Conservation (phyloP, 2,113 vertebrate species). For the Stegostoma tigrinum region DNA sequence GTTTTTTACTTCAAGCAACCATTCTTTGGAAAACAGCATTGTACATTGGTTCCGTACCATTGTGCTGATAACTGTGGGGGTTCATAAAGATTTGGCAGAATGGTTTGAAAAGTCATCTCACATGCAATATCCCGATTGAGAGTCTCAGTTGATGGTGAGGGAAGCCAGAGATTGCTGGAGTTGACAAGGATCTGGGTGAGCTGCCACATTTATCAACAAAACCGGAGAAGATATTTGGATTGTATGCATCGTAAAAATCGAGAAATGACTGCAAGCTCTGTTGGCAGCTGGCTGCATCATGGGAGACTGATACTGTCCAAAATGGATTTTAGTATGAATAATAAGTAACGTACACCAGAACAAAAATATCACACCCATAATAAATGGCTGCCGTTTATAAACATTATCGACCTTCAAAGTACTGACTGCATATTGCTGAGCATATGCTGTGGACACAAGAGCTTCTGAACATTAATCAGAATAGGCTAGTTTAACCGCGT, state of each 20-base stretch:
- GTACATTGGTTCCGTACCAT: background rate
- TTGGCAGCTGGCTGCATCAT: background rate
- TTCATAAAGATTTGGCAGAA: background rate
- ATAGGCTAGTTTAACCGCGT: background rate
- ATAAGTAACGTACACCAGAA: background rate
- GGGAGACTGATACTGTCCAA: background rate
- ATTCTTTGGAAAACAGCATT: background rate
- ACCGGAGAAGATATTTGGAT: background rate
- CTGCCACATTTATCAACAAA: background rate
- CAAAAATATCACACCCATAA: background rate
- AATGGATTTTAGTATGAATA: background rate
- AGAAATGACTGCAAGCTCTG: background rate
- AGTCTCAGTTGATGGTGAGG: background rate
- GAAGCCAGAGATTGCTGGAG: background rate
- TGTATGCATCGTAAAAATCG: background rate
- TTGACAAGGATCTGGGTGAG: background rate
- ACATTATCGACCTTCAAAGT: background rate
- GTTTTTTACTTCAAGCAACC: background rate
- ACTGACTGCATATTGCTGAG: background rate
- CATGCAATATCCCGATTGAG: background rate
- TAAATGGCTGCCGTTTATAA: background rate
- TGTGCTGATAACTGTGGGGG: background rate
- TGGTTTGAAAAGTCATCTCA: background rate
- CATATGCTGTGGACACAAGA: background rate
- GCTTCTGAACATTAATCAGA: background rate